These are phyloP conservation scores for Acronicta psi DNA, from an alignment of 2,888 invertebrate species.

Conservation along the genomic window DNA sequence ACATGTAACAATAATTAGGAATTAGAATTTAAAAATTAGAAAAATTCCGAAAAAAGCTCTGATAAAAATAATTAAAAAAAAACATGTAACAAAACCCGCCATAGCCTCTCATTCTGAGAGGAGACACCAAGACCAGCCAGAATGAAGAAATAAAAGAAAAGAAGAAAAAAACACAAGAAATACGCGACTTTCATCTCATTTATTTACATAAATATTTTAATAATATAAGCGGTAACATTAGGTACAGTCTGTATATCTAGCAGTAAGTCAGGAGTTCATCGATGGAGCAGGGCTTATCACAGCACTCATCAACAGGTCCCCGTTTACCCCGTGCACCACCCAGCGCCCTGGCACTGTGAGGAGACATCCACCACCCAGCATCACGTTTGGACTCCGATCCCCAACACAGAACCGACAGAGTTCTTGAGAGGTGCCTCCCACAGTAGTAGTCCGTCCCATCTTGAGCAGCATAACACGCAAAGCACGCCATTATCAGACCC, in stretches of 20 bases:
- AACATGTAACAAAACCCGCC: no score
- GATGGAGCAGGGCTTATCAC: constrained; percentile 43
- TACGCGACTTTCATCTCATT: constrained; percentile 3
- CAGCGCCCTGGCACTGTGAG: constrained; percentile 29
- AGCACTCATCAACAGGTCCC: constrained; percentile 49
- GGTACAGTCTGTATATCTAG: constrained; percentile 10
- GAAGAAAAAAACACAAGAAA: background rate
- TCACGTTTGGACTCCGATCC: constrained; percentile 33
- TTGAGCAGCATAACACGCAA: constrained; percentile 24
- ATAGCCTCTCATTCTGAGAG: no score
- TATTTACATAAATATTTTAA: constrained; percentile 28
- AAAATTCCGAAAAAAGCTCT: no score
- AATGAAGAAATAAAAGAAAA: background rate
- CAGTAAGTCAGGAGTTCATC: constrained; percentile 43
- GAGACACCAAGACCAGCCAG: no score
- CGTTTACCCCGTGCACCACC: constrained; percentile 41
- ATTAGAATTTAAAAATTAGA: no score
- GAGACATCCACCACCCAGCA: constrained; percentile 46
- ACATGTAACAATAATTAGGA: no score
- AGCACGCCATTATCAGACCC: constrained; percentile 22
- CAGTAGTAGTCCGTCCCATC: constrained; percentile 36
- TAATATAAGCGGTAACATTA: background rate
- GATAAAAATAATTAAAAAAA: no score
- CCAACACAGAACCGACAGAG: constrained; percentile 31
- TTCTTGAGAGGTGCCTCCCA: constrained; percentile 30